Evolutionary conservation across 2,113 vertebrate genomes (phyloP).

Genomic region (Dicentrarchus labrax): DNA sequence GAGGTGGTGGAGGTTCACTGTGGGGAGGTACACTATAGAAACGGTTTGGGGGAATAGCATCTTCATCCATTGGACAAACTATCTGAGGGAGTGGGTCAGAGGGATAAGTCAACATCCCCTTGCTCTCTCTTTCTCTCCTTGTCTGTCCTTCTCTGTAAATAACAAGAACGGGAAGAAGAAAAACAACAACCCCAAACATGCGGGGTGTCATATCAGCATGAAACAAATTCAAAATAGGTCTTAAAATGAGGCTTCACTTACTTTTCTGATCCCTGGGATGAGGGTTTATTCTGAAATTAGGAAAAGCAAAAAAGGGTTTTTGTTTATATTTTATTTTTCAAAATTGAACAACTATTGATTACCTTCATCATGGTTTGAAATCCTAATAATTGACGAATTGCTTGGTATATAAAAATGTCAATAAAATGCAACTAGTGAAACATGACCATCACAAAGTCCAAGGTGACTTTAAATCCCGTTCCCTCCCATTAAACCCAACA

Average conservation of each 20-base stretch:
- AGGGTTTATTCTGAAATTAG: slow-evolving; percentile 31
- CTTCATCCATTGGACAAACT: slow-evolving; percentile 80
- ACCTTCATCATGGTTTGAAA: not conserved
- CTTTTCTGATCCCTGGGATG: not conserved
- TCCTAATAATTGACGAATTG: not conserved
- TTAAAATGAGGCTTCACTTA: slow-evolving; percentile 23
- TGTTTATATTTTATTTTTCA: not conserved
- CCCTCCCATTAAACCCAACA: not conserved
- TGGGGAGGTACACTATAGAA: slow-evolving; percentile 74
- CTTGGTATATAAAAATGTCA: too few species aligned
- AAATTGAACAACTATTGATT: not conserved
- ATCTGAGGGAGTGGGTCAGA: slow-evolving; percentile 71
- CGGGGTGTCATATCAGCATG: slow-evolving; percentile 23
- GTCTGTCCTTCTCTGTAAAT: slow-evolving; percentile 66
- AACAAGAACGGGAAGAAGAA: slow-evolving; percentile 44
- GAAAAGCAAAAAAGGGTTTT: not conserved
- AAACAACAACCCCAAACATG: slow-evolving; percentile 44
- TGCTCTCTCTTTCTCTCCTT: slow-evolving; percentile 25
- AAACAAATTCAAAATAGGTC: not conserved
- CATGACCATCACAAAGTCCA: not conserved
- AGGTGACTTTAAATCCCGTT: not conserved
- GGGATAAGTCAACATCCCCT: slow-evolving; percentile 78
- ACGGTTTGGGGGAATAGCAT: slow-evolving; percentile 66
- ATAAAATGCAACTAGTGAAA: not conserved
- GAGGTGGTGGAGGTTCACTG: slow-evolving; percentile 65